Conservation (phyloP, 1,140 invertebrate genomes). For the Mylabris phalerata region DNA sequence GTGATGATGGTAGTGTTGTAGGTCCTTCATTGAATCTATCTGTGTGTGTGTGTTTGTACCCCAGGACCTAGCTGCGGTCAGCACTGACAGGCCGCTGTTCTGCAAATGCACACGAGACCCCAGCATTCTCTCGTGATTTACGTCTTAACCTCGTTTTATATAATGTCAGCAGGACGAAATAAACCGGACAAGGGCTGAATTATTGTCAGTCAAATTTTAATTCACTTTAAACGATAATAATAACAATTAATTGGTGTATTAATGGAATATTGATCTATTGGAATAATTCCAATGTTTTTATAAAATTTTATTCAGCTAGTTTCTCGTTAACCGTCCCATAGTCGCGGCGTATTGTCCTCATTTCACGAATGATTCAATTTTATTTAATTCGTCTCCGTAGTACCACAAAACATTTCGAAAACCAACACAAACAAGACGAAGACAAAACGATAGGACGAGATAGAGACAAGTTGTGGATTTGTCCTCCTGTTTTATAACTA, state of each 20-base stretch:
- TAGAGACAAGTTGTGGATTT: no score
- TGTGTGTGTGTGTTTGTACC: neutral
- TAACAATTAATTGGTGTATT: no score
- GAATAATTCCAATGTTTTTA: no score
- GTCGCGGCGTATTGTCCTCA: slow-evolving; percentile 12
- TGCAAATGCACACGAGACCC: slow-evolving; percentile 17
- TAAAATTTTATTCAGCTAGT: neutral
- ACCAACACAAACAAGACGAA: slow-evolving; percentile 17
- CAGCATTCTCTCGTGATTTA: slow-evolving; percentile 18
- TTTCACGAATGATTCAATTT: slow-evolving; percentile 24
- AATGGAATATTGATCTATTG: no score
- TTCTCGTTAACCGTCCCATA: neutral
- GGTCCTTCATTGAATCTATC: slow-evolving; percentile 15
- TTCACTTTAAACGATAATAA: no score
- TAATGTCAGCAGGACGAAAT: slow-evolving; percentile 15
- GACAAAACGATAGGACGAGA: slow-evolving; percentile 14
- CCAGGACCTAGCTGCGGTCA: slow-evolving; percentile 26
- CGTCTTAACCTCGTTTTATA: slow-evolving; percentile 21
- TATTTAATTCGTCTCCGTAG: slow-evolving; percentile 26
- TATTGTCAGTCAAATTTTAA: no score
- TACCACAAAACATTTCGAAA: slow-evolving; percentile 26
- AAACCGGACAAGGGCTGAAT: neutral
- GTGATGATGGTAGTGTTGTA: slow-evolving; percentile 16
- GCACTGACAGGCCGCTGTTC: slow-evolving; percentile 28
- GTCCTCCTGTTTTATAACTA: no score